These are phyloP conservation scores for Microtus pennsylvanicus DNA, from an alignment of 2,113 vertebrate genomes.

Conservation along the genomic window DNA sequence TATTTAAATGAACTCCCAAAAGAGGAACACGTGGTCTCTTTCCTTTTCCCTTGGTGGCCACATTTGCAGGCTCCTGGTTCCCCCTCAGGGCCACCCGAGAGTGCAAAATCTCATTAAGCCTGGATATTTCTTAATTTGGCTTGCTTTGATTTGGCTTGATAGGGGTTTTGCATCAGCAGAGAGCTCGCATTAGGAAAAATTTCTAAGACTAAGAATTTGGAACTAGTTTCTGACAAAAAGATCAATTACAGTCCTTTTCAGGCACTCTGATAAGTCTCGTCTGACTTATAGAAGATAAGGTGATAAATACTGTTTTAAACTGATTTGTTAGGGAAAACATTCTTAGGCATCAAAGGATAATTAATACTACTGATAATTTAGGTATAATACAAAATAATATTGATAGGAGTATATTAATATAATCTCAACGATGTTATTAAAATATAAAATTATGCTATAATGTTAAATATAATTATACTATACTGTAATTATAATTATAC, in stretches of 20 bases:
- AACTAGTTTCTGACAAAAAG: neutral
- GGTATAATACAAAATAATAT: neutral
- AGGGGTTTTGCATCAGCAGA: too few species aligned
- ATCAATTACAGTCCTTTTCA: neutral
- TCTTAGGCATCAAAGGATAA: neutral
- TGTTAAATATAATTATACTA: neutral
- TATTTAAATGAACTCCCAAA: too few species aligned
- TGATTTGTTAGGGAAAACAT: neutral
- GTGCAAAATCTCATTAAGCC: too few species aligned
- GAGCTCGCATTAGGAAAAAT: too few species aligned
- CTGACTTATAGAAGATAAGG: neutral
- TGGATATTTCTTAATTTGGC: too few species aligned
- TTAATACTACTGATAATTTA: neutral
- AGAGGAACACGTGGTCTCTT: too few species aligned
- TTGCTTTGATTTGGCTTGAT: too few species aligned
- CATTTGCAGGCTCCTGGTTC: too few species aligned
- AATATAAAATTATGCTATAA: neutral
- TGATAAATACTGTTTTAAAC: neutral
- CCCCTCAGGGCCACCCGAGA: fast-evolving
- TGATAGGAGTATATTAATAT: neutral
- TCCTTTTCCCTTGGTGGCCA: too few species aligned
- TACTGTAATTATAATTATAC: neutral
- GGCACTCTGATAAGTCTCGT: neutral
- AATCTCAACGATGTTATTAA: neutral
- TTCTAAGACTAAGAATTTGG: neutral